Evolutionary conservation across 2,797 vertebrate genomes (phyloP).

Genomic region (Pangasius macronema): DNA sequence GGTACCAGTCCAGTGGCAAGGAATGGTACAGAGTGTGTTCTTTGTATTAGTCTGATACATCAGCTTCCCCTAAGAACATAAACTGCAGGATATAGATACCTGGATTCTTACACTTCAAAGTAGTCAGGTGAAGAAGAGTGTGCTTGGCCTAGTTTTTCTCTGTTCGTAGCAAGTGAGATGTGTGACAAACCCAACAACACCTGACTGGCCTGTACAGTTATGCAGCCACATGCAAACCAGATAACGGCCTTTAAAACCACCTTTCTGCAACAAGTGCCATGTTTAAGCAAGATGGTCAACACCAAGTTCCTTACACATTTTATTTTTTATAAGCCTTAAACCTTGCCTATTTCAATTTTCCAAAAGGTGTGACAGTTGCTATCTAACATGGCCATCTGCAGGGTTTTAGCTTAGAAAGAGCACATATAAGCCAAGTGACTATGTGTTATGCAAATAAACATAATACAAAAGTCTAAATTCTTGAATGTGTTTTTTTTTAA

Average conservation of each 20-base stretch:
- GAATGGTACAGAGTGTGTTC: slow-evolving; percentile 9
- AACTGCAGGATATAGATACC: not conserved
- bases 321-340: not conserved
- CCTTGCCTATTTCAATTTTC: not conserved
- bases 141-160: slow-evolving; percentile 26
- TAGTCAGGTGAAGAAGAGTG: slow-evolving; percentile 13
- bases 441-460: not conserved
- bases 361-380: not conserved
- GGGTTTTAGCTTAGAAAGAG: not conserved
- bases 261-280: not conserved
- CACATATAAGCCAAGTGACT: no score
- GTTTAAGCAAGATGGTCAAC: not conserved
- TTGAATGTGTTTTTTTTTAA: not conserved
- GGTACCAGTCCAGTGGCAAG: not conserved
- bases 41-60: slow-evolving; percentile 8
- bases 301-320: not conserved
- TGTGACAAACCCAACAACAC: slow-evolving; percentile 11
- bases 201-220: slow-evolving; percentile 22
- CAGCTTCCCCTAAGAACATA: not conserved
- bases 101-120: not conserved
- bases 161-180: slow-evolving; percentile 21
- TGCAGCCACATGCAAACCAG: not conserved
- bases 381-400: not conserved
- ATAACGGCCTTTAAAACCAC: not conserved
- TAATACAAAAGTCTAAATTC: not conserved